phyloP scores from a whole-genome alignment of 2,113 vertebrate species.

The Salvelinus alpinus region DNA sequence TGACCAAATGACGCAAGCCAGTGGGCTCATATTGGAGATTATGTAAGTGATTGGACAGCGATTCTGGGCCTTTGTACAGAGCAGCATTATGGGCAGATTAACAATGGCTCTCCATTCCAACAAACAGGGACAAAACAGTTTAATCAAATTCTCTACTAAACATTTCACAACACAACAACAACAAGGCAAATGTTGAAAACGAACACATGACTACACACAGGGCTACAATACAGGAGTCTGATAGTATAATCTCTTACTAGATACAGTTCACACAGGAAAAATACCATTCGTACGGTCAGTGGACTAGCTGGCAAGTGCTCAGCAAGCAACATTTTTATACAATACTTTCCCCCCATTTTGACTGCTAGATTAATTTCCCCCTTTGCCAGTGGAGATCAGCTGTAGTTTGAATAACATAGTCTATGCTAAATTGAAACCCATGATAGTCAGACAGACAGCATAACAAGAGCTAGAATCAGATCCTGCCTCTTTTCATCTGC shows the following conservation, averaged over 20 bases:
- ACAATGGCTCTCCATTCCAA: conserved; percentile 51
- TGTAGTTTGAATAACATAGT: conserved; percentile 63
- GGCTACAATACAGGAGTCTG: conserved; percentile 17
- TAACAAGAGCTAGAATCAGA: conserved; percentile 60
- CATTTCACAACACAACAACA: conserved; percentile 42
- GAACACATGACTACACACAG: conserved; percentile 11
- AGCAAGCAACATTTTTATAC: conserved; percentile 21
- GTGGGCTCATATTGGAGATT: conserved; percentile 71
- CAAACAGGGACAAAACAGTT: conserved; percentile 46
- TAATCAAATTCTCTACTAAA: conserved; percentile 47
- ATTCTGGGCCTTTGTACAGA: conserved; percentile 36
- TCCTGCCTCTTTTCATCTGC: conserved; percentile 58
- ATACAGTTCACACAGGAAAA: conserved; percentile 18
- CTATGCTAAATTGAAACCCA: conserved; percentile 60
- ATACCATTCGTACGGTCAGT: conserved; percentile 9
- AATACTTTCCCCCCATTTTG: conserved; percentile 42
- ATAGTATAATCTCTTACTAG: conserved; percentile 19
- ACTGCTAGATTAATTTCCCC: conserved; percentile 41
- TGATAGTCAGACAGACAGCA: conserved; percentile 55
- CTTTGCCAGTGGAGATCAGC: conserved; percentile 58
- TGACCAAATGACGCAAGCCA: conserved; percentile 73
- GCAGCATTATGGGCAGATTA: conserved; percentile 66
- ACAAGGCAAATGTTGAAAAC: conserved; percentile 27
- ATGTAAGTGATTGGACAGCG: conserved; percentile 74
- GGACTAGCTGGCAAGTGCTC: conserved; percentile 24